A percentile compares a stretch with the other conserved stretches of the same genome.
Evolutionary conservation across 2,797 vertebrate genomes (phyloP).

Genomic region (Intellagama lesueurii): DNA sequence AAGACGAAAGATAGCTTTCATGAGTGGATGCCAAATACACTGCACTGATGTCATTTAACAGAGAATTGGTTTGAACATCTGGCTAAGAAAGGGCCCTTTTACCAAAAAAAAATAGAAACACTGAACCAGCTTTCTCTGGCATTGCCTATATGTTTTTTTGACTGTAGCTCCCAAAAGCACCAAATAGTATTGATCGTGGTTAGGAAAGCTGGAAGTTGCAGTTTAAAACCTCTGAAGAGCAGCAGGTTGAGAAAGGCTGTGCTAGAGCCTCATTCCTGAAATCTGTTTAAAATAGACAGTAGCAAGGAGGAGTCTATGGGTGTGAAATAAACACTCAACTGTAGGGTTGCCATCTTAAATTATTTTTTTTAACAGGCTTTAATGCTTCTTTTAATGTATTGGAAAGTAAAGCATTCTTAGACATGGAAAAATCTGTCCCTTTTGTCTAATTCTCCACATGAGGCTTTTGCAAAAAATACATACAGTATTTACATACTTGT

Average conservation of each 20-base stretch:
- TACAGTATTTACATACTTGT: too few relatives aligned
- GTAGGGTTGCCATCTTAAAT: background rate
- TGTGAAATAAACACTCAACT: background rate
- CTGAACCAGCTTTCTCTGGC: background rate
- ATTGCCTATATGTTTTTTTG: background rate
- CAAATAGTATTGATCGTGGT: background rate
- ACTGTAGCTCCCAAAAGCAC: background rate
- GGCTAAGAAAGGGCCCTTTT: background rate
- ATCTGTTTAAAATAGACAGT: background rate
- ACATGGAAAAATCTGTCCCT: background rate
- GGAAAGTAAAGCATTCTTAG: background rate
- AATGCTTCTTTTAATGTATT: background rate
- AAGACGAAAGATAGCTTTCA: background rate
- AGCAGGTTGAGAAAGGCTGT: background rate
- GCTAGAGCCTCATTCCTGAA: background rate
- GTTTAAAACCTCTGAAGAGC: background rate
- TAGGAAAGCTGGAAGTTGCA: background rate
- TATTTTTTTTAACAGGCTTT: background rate
- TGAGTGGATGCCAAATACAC: constrained; percentile 1
- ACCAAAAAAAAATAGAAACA: background rate
- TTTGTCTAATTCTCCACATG: too few relatives aligned
- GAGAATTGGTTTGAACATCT: background rate
- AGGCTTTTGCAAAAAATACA: too few relatives aligned
- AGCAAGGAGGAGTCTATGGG: background rate
- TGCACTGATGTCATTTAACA: constrained; percentile 59